Base-by-base conservation (phyloP, 2,797 vertebrate genomes). In the Euphonia xanthogaster region DNA sequence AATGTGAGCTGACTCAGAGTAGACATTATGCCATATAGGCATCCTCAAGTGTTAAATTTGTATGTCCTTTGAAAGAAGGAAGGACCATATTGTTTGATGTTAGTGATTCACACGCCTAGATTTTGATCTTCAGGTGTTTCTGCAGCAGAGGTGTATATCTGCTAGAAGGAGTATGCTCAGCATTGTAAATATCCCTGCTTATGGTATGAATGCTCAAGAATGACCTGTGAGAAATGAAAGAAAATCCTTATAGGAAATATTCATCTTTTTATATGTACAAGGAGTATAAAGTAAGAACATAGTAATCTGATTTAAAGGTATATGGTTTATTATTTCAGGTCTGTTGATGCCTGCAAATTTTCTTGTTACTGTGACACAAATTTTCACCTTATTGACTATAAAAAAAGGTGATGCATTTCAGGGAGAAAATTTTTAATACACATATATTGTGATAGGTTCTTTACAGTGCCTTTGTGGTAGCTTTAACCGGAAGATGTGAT, bases 401-500 rank as follows among this genome's bases (percentile, higher is more conserved):
- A 68, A 72, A 81, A 44, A 60, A 35, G 5, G 19, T 60, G 47
- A 78, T 44, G 6, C 14, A 73, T 84, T 94, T 92, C 54, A 40
- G 54, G 21, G 10, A 60, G 27, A 35, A 44, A 18, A 2, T 0
- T 9, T 44, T 50, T 77, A 60, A 88, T 45, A n/a, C 5, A 7
- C 0, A 0, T 53, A 8, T 31, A 12, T 42, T 28, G 17, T 44
- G 24, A 19, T 66, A 98, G 98, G 4, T 96, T 55, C 66, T 98
- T 71, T 77, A 68, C 21, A 94, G 93, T 35, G 88, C 72, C 31
- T 88, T 97, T 31, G 31, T 72, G 2, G 14, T 67, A 42, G 88
- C 78, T 20, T 63, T 97, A 82, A 81, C 82, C n/a, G 96, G 95
- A 82, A 96, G 86, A 28, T 98, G 98, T 51, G 93, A 97, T n/a